Percentiles rank a stretch among this genome's conserved stretches.
Conservation (phyloP, 2,113 vertebrate genomes). For the Aplodontia rufa region DNA sequence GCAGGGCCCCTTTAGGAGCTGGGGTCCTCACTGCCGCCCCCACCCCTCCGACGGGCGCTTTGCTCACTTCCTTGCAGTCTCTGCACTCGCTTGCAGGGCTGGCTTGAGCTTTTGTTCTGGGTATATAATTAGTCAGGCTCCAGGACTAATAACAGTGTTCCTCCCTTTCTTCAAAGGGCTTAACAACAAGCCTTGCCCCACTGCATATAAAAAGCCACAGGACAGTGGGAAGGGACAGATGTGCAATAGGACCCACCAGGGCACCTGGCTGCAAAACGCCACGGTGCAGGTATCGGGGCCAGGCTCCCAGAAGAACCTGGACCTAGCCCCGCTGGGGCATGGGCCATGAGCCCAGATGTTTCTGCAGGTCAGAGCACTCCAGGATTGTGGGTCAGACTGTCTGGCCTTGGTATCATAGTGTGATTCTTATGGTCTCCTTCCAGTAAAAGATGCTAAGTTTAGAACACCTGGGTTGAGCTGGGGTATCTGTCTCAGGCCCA, state of each 20-base stretch:
- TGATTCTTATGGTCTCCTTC: neutral
- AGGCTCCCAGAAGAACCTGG: neutral
- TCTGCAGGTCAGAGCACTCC: neutral
- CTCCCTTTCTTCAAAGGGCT: constrained; percentile 46
- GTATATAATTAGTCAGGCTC: constrained; percentile 69
- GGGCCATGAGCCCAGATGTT: neutral
- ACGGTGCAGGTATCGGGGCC: neutral
- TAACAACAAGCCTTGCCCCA: neutral
- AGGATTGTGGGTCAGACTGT: neutral
- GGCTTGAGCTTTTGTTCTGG: neutral
- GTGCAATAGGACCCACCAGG: neutral
- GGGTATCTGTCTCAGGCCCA: neutral
- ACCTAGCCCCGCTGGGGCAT: neutral
- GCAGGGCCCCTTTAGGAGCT: neutral
- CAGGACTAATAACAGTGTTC: constrained; percentile 55
- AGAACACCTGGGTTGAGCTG: neutral
- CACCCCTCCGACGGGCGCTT: neutral
- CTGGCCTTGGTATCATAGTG: accelerated
- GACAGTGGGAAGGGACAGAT: neutral
- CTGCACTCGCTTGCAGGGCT: neutral
- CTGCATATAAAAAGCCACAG: neutral
- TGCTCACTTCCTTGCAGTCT: accelerated
- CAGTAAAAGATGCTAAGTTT: neutral
- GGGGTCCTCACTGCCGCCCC: neutral
- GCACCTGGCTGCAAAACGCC: neutral